Base-by-base conservation (phyloP, 2,797 vertebrate species). In the Eospalax fontanierii region DNA sequence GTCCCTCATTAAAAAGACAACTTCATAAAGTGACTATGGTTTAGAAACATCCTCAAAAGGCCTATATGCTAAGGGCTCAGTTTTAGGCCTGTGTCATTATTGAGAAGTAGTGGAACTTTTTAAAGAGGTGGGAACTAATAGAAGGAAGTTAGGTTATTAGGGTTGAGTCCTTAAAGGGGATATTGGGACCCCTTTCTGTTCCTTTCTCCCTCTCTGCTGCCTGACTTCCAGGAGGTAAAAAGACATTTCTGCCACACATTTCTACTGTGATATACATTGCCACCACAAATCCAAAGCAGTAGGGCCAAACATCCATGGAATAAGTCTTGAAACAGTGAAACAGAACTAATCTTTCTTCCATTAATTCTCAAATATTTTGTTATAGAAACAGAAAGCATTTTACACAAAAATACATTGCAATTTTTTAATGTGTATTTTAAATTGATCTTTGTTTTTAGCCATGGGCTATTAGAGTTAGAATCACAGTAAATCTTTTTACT, bases 371-470 rank as follows among this genome's bases (percentile, higher is more conserved):
- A 11, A 5, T 54, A 70, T 70, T 68, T 85, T 71, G 46, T 85
- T 46, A 54, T 38, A 85, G 54, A n/a, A n/a, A n/a, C 15, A 24
- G 33, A 57, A 54, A 54, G 22, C 35, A 71, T 38, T 24, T 24
- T 63, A 71, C 24, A 28, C 33, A 85, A 57, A 76, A 18, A 35
- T 65, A 59, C 22, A 82, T 3, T 74, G 50, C 90, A 50, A 87
- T 80, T 93, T 87, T 93, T 14, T 91, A 40, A 89, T 89, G 78
- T 38, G 86, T 33, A 26, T 2, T 65, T 74, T 21, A 83, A 66
- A 66, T 14, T 68, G 63, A 50, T 84, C 19, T 76, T 83, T 84
- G 66, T 84, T 46, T 83, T 84, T 50, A 50, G 40, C 19, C 12
- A 21, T 30, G 21, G 10, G 61, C 26, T 40, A 28, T 59, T 35